Percentiles rank a stretch among this genome's conserved stretches.
Evolutionary conservation across 2,797 vertebrate genomes (phyloP).

Genomic region (Myotis daubentonii): DNA sequence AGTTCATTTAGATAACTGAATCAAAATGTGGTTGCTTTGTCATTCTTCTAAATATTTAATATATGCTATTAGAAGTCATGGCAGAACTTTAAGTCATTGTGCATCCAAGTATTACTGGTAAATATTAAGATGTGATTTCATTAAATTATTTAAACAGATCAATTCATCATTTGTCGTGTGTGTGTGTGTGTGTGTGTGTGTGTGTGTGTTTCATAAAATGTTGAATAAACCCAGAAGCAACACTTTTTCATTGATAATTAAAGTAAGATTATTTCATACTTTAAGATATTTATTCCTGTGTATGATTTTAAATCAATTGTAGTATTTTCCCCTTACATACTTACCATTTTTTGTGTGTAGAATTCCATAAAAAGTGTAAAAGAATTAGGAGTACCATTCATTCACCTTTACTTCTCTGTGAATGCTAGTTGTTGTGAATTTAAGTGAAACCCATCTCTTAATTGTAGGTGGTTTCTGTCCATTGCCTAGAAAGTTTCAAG

Average conservation of each 20-base stretch:
- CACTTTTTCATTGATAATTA: constrained; percentile 36
- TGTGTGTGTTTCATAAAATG: neutral
- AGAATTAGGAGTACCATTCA: neutral
- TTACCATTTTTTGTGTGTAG: neutral
- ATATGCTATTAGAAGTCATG: constrained; percentile 50
- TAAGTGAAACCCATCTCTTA: constrained; percentile 55
- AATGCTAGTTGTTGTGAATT: neutral
- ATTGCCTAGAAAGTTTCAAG: constrained; percentile 39
- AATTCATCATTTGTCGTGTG: constrained; percentile 19
- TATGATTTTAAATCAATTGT: neutral
- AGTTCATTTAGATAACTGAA: constrained; percentile 71
- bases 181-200: too few relatives aligned
- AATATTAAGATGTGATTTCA: constrained; percentile 56
- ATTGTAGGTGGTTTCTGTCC: constrained; percentile 49
- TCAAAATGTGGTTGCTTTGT: constrained; percentile 58
- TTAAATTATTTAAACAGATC: constrained; percentile 57
- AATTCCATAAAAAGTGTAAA: constrained; percentile 43
- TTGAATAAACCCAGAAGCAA: neutral
- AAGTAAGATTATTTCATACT: neutral
- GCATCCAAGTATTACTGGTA: constrained; percentile 44
- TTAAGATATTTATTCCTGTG: neutral
- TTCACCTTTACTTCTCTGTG: neutral
- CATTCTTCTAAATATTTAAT: constrained; percentile 75
- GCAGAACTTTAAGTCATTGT: constrained; percentile 30
- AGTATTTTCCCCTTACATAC: neutral